Conservation (phyloP, 2,888 invertebrate genomes). For the Notodonta ziczac region DNA sequence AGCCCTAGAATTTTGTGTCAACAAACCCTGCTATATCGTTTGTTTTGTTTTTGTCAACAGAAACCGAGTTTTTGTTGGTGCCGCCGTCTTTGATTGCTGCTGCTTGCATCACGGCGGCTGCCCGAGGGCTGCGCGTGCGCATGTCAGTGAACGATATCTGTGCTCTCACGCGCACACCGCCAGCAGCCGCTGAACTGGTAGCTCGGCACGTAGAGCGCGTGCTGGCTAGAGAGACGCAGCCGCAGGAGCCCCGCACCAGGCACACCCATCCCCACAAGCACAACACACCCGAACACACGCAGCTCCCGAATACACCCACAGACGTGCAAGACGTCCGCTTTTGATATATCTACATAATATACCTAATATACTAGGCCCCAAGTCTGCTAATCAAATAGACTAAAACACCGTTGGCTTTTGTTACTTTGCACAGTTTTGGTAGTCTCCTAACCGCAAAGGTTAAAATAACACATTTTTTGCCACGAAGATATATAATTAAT, state of each 20-base stretch:
- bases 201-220: constrained; percentile 85
- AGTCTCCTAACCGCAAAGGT: too few relatives aligned
- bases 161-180: constrained; percentile 76
- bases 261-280: constrained; percentile 63
- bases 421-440: too few relatives aligned
- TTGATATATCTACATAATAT: constrained; percentile 49
- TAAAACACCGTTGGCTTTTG: too few relatives aligned
- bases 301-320: constrained; percentile 85
- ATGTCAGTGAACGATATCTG: constrained; percentile 76
- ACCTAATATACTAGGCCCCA: constrained; percentile 1
- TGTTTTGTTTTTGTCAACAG: constrained; percentile 78
- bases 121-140: constrained; percentile 83
- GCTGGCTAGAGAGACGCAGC: constrained; percentile 83
- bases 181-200: constrained; percentile 80
- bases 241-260: constrained; percentile 68
- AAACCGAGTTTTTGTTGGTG: constrained; percentile 89
- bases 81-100: constrained; percentile 89
- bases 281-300: constrained; percentile 62
- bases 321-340: constrained; percentile 87
- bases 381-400: too few relatives aligned
- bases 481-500: too few relatives aligned
- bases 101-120: constrained; percentile 88
- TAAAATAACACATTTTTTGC: too few relatives aligned
- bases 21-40: background rate
- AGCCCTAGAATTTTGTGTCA: background rate